Evolutionary conservation across 2,888 invertebrate species (phyloP).

Genomic region (Lampropteryx suffumata): DNA sequence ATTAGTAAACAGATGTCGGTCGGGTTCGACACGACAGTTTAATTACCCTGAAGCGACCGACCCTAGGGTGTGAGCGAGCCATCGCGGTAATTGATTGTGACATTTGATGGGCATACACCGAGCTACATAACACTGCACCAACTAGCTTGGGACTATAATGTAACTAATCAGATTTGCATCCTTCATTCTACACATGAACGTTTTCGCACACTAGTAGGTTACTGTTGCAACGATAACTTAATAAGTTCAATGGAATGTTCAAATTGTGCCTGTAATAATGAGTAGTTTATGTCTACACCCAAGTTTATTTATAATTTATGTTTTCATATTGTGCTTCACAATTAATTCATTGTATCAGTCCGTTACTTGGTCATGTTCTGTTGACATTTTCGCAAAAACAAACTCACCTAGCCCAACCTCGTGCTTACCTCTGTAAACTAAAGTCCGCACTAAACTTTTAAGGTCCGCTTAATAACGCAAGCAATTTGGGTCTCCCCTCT

Average conservation of each 20-base stretch:
- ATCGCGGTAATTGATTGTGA: constrained; percentile 76
- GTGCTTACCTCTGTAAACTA: constrained; percentile 76
- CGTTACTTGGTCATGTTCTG: constrained; percentile 54
- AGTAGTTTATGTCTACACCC: constrained; percentile 1
- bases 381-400: constrained; percentile 72
- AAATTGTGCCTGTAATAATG: too few species aligned
- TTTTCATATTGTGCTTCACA: constrained; percentile 23
- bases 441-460: constrained; percentile 77
- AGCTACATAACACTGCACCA: constrained; percentile 59
- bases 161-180: constrained; percentile 32
- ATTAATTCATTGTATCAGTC: constrained; percentile 46
- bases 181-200: constrained; percentile 30
- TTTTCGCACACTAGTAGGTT: constrained; percentile 5
- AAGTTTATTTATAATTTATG: constrained; percentile 10
- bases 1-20: constrained; percentile 32
- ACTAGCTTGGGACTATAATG: constrained; percentile 47
- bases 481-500: constrained; percentile 77
- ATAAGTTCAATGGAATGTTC: constrained; percentile 19
- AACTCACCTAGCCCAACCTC: constrained; percentile 69
- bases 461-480: constrained; percentile 78
- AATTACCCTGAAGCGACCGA: constrained; percentile 49
- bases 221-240: constrained; percentile 11
- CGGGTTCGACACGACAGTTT: constrained; percentile 51
- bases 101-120: constrained; percentile 73
- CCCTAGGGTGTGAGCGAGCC: constrained; percentile 35